Percentiles rank a stretch among this genome's conserved stretches.
Conservation (phyloP, 2,797 vertebrate genomes). For the Lagorchestes hirsutus region DNA sequence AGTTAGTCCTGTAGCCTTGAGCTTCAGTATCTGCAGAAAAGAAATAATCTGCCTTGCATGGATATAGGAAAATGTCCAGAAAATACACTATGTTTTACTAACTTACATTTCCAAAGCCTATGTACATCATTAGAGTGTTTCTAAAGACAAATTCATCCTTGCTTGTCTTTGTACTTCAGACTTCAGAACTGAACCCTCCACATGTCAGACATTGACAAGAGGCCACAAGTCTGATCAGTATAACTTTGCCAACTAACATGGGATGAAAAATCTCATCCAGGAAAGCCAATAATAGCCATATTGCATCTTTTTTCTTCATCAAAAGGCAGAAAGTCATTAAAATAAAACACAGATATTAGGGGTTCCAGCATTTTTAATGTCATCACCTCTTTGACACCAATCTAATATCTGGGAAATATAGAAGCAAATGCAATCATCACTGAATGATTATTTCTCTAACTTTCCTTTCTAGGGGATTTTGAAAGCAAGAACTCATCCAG, state of each 20-base stretch:
- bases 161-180: constrained; percentile 53
- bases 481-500: constrained; percentile 50
- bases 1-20: constrained; percentile 57
- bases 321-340: constrained; percentile 64
- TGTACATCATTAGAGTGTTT: constrained; percentile 7
- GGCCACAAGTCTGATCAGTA: constrained; percentile 58
- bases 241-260: constrained; percentile 62
- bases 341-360: constrained; percentile 67
- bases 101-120: not conserved
- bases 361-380: constrained; percentile 32
- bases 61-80: constrained; percentile 19
- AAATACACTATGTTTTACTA: not conserved
- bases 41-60: constrained; percentile 58
- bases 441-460: constrained; percentile 12
- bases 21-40: constrained; percentile 65
- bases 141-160: constrained; percentile 55
- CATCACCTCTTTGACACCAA: constrained; percentile 65
- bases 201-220: constrained; percentile 64
- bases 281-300: constrained; percentile 65
- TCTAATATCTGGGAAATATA: constrained; percentile 55
- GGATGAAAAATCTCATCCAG: constrained; percentile 72
- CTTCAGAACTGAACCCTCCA: constrained; percentile 62
- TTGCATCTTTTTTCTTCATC: constrained; percentile 12
- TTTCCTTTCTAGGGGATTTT: constrained; percentile 28
- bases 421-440: constrained; percentile 27